Base-by-base conservation (phyloP, 1,140 invertebrate genomes). In the Drosophila subobscura region DNA sequence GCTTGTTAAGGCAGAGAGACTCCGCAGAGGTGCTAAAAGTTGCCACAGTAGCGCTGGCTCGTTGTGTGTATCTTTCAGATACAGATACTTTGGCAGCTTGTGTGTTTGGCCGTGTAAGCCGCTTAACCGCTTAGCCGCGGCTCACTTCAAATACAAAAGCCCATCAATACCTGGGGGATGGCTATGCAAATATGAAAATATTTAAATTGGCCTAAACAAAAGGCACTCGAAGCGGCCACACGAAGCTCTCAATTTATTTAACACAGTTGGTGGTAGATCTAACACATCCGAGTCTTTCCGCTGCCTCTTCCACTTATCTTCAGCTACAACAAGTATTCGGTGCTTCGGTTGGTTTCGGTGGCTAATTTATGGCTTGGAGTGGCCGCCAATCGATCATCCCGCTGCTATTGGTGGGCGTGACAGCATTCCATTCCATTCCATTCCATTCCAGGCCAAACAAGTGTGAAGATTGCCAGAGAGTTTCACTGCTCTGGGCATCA, bases 241-340 rank as follows among this genome's bases (percentile, higher is more conserved):
- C 33, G 33, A 37, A 51, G 63, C 55, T 79, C 74, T 76, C 77
- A 81, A 86, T 86, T 86, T 80, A 75, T 79, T 88, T 86, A 80
- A 75, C 83, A 78, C 83, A 79, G 78, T 83, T 79, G 83, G 83
- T 88, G 83, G 83, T 55, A 79, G 73, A 79, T 83, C 75, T 88
- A 83, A 83, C 83, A 86, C 52, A 51, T 75, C 40, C 40, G 53
- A 23, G 16, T 68, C 49, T 27, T 40, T 33, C n/a, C 57, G n/a
- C 61, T 61, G 41, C 12, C 49, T 56, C 27, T 42, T 4, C 45
- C 5, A 7, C 55, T 58, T 42, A 8, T 37, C 33, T 12, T 10
- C 3, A 4, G 33, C 33, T 12, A 4, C 33, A 37, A 37, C 10
- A 14, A n/a, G 40, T 40, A 33, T 65, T n/a, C n/a, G n/a, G n/a